Percentiles rank a stretch among this genome's conserved stretches.
These are phyloP conservation scores for Holothuria scabra DNA, from an alignment of 53 echinoderm and acorn worm genomes.

Conservation along the genomic window DNA sequence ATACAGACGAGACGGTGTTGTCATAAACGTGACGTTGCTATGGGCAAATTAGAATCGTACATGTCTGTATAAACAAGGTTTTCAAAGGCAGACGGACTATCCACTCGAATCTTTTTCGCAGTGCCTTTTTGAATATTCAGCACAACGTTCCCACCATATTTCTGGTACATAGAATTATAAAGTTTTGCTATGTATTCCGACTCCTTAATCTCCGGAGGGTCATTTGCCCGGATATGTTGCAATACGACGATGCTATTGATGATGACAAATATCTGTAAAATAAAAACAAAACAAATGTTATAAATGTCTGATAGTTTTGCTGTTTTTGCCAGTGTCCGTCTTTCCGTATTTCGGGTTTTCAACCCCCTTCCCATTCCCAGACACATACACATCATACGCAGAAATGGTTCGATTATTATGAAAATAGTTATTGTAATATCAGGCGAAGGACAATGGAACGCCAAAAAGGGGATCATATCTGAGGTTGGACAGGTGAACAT, in stretches of 20 bases:
- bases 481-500: too few relatives aligned
- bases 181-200: constrained; percentile 37
- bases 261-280: constrained; percentile 29
- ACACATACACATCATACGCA: too few relatives aligned
- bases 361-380: too few relatives aligned
- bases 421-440: too few relatives aligned
- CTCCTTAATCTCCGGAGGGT: constrained; percentile 11
- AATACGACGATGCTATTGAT: constrained; percentile 25
- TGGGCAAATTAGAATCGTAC: constrained; percentile 15
- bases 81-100: constrained; percentile 32
- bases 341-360: too few relatives aligned
- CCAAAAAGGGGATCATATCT: too few relatives aligned
- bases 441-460: too few relatives aligned
- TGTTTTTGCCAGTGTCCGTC: neutral
- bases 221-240: constrained; percentile 29
- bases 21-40: constrained; percentile 18
- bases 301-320: neutral
- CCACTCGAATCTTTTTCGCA: constrained; percentile 14
- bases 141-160: constrained; percentile 41
- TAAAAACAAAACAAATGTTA: neutral
- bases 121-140: constrained; percentile 42
- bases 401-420: too few relatives aligned
- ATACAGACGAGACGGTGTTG: too few relatives aligned
- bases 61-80: constrained; percentile 42
- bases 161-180: constrained; percentile 39